Evolutionary conservation across 2,797 vertebrate genomes (phyloP).

Genomic region (Cheirogaleus major): DNA sequence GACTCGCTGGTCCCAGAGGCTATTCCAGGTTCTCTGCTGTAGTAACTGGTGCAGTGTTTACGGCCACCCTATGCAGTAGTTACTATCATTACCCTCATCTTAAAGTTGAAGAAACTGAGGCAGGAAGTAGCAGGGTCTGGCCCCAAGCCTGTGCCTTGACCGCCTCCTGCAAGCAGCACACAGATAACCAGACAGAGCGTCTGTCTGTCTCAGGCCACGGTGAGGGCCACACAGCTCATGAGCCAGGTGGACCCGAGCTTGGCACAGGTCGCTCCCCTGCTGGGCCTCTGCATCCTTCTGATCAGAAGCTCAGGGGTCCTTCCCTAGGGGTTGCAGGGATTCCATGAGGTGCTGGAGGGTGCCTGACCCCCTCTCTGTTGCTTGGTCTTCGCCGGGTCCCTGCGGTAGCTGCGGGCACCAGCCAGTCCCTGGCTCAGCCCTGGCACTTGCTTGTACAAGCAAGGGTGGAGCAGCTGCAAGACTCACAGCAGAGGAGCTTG

Average conservation of each 20-base stretch:
- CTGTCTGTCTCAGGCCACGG: background rate
- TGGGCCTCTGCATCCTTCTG: background rate
- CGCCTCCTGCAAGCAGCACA: background rate
- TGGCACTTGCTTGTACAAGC: background rate
- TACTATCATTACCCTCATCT: too few species aligned
- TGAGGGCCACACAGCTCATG: fast-evolving
- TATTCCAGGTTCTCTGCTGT: background rate
- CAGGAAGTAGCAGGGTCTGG: background rate
- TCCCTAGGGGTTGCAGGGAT: background rate
- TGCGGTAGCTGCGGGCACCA: fast-evolving
- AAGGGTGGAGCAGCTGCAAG: too few species aligned
- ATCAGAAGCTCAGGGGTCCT: fast-evolving
- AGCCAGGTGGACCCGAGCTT: background rate
- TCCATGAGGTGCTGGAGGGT: background rate
- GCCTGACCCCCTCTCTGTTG: fast-evolving
- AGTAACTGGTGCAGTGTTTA: background rate
- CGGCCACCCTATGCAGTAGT: fast-evolving
- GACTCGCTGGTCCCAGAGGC: background rate
- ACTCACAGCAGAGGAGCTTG: background rate
- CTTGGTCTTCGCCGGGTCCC: fast-evolving
- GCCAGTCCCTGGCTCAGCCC: background rate
- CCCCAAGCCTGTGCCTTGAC: background rate
- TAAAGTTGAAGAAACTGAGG: background rate
- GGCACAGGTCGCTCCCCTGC: fast-evolving
- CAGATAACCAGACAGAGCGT: background rate